Base-by-base conservation (phyloP, 2,888 invertebrate species). In the Nycteola revayana region DNA sequence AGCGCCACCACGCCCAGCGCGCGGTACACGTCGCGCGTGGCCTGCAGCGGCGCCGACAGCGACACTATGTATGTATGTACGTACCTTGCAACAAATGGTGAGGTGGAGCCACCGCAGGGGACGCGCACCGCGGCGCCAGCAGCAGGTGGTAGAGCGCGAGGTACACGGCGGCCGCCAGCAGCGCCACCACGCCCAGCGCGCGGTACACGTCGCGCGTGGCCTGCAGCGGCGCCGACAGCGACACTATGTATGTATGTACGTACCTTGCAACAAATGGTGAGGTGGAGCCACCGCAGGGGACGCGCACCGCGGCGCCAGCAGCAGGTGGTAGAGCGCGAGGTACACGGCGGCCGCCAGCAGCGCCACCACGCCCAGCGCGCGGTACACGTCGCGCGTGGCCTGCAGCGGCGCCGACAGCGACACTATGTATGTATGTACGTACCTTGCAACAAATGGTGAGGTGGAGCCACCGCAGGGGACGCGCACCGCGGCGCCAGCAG, bases 401-500 rank as follows among this genome's bases (percentile, higher is more conserved):
- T 77, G 73, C 36, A 90, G 64, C n/a, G 77, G 66, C 30, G 54
- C 43, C 36, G 79, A 77, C 36, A 91, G 77, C 1, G 89, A 71
- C 27, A 91, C 91, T 63, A 87, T n/a, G n/a, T n/a, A n/a, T n/a
- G n/a, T n/a, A n/a, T n/a, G n/a, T n/a, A n/a, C n/a, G n/a, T 82
- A 93, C 93, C 93, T 90, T 93, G 92, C 40, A 92, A 85, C 40
- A 92, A 80, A 21, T 92, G 90, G 18, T 91, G 90, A 27, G 93
- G 93, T 49, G 92, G 90, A 7, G 93, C 90, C 14, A 91, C 91
- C 11, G 92, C 87, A n/a, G 92, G 91, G 17, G 94, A 91, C 28
- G 92, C 92, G 74, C 94, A 95, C 37, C 92, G 89, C 21, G 94
- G 94, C 31, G 94, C 94, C 58, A 95, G 78, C 61, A 94, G 87